Evolutionary conservation across 2,113 vertebrate species (phyloP).

Genomic region (Cichladusa arquata): DNA sequence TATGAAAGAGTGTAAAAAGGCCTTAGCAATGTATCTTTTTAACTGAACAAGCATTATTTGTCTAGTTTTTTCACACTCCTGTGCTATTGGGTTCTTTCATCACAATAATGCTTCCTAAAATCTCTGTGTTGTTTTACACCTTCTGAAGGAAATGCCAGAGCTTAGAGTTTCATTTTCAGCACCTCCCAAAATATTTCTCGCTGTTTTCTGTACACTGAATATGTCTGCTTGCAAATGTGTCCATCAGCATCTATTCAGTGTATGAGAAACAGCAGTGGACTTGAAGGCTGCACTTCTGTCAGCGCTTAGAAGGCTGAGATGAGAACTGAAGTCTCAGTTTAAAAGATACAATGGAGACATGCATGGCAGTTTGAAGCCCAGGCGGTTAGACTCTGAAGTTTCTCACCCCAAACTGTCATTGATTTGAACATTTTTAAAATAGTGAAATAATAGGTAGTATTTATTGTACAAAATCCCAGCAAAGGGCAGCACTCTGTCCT

Average conservation of each 20-base stretch:
- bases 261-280: neutral
- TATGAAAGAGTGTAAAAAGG: neutral
- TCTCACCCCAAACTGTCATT: neutral
- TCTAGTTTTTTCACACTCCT: neutral
- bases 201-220: neutral
- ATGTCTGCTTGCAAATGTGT: neutral
- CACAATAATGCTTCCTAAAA: neutral
- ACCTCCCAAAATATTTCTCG: neutral
- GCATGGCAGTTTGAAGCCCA: neutral
- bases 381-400: neutral
- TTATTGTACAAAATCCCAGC: neutral
- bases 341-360: neutral
- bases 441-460: rapidly evolving
- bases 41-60: neutral
- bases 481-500: neutral
- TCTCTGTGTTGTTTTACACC: neutral
- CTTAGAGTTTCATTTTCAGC: conserved; percentile 13
- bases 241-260: neutral
- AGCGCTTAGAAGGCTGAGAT: neutral
- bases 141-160: conserved; percentile 7
- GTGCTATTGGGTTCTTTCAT: neutral
- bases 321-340: neutral
- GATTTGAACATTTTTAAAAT: neutral
- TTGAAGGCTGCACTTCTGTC: neutral
- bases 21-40: neutral